These are phyloP conservation scores for Syngnathus acus DNA, from an alignment of 2,797 vertebrate species.

Conservation along the genomic window DNA sequence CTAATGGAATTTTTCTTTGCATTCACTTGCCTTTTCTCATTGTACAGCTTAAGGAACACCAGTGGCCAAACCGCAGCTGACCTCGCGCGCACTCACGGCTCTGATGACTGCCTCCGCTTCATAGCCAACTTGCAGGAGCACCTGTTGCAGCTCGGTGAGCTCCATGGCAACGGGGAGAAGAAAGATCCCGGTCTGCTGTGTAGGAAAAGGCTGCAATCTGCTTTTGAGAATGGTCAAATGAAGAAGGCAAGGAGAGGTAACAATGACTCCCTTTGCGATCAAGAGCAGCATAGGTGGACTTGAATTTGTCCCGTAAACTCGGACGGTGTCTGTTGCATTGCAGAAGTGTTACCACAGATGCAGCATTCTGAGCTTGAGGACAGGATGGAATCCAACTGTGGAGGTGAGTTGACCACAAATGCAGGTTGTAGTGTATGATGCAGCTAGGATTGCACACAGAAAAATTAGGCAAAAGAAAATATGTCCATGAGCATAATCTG, in stretches of 20 bases:
- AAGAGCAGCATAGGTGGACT: background rate
- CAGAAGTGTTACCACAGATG: constrained; percentile 42
- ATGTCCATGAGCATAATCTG: no score
- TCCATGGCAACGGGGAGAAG: constrained; percentile 64
- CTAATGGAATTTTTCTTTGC: background rate
- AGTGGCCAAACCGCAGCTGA: constrained; percentile 91
- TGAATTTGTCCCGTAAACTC: background rate
- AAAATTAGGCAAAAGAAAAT: no score
- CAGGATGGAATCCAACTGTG: constrained; percentile 54
- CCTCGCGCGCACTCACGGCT: constrained; percentile 88
- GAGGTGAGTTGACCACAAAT: background rate
- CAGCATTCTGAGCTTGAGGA: constrained; percentile 67
- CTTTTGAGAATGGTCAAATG: constrained; percentile 60
- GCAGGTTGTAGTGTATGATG: background rate
- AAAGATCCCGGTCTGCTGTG: constrained; percentile 52
- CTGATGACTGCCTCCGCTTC: constrained; percentile 84
- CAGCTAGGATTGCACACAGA: background rate
- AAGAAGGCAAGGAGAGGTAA: constrained; percentile 84
- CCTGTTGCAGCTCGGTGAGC: constrained; percentile 66
- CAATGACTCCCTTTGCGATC: constrained; percentile 1
- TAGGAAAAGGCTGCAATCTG: constrained; percentile 82
- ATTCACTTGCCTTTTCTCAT: constrained; percentile 61
- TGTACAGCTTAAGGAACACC: constrained; percentile 85
- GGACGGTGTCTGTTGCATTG: background rate
- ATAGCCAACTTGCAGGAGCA: constrained; percentile 76